phyloP scores from a whole-genome alignment of 2,797 vertebrate genomes.

The Sebastes paucispinis region DNA sequence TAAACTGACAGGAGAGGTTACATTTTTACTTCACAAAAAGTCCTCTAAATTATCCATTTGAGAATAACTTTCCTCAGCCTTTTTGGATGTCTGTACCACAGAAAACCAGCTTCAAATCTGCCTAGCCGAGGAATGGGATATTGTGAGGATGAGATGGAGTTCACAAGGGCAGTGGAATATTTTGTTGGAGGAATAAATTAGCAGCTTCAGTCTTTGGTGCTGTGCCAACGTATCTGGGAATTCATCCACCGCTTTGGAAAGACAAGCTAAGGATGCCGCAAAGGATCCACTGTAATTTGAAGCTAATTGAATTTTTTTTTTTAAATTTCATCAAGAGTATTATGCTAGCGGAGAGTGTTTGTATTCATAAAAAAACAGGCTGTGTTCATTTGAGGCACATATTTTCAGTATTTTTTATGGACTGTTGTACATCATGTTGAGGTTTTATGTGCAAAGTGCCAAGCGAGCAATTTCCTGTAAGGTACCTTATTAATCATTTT shows the following conservation, averaged over 20 bases:
- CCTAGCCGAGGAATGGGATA: background rate
- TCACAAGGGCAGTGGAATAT: constrained; percentile 42
- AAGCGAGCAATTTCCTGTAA: background rate
- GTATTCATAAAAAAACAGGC: background rate
- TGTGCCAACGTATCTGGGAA: constrained; percentile 30
- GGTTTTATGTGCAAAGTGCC: background rate
- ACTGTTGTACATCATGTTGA: background rate
- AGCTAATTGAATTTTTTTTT: background rate
- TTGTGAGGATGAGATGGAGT: constrained; percentile 39
- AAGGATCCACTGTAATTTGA: constrained; percentile 9
- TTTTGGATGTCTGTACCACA: constrained; percentile 13
- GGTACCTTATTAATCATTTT: background rate
- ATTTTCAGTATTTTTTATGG: background rate
- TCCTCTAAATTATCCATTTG: constrained; percentile 2
- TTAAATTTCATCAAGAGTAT: background rate
- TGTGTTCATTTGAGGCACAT: background rate
- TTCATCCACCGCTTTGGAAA: constrained; percentile 23
- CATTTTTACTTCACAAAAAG: background rate
- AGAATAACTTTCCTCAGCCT: constrained; percentile 3
- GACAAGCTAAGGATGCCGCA: background rate
- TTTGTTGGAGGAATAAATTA: constrained; percentile 53
- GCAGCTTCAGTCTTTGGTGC: constrained; percentile 31
- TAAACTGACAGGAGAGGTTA: background rate
- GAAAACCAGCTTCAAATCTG: constrained; percentile 20
- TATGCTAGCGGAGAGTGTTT: background rate